Evolutionary conservation across 2,888 invertebrate species (phyloP), one percentile per base, ranked within the genome.

Genomic region (Incurvaria masculella): DNA sequence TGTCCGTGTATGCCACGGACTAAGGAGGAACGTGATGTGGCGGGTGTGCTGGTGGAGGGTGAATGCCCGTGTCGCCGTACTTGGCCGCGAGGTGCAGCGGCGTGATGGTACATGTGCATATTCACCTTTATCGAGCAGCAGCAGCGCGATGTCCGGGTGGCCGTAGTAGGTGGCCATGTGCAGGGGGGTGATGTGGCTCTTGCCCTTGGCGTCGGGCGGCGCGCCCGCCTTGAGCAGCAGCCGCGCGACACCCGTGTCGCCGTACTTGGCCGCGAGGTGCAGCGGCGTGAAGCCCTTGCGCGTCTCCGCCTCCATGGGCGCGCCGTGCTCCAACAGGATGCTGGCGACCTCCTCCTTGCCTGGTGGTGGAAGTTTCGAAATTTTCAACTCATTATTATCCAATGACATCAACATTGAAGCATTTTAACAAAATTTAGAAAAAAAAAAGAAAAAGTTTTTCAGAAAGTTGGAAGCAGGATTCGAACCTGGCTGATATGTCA

Each of bases 161-260:
- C 97, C 95, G 66, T 99, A 99, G 68, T 99, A 98, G 3, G 95
- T 91, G 48, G 98, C 97, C 65, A 99, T 92, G 65, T 98, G 97
- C 43, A 99, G 78, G 5, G 98, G 96, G 1, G 97, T 96, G 44
- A 98, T 93, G 54, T 94, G 93, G 63, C 96, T 95, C 74, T 89
- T 94, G 49, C 97, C 97, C 55, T 94, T 93, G 26, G 89, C 87
- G 72, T 96, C 94, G 1, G 94, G 87, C 40, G 89, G 87, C 14
- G 95, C 94, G 23, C 92, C 94, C 51, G 91, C 85, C 59, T 94
- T 90, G 47, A 99, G 75, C 47, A 99, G 76, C 50, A 97, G 81
- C 52, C 90, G 82, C 1, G 94, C 95, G 2, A 97, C 91, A 53
- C 89, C 88, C 50, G 91, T 85, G 66, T 94, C 93, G n/a, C 97